These are phyloP conservation scores for Dolichotis patagonum DNA, from an alignment of 2,113 vertebrate genomes.

Conservation along the genomic window DNA sequence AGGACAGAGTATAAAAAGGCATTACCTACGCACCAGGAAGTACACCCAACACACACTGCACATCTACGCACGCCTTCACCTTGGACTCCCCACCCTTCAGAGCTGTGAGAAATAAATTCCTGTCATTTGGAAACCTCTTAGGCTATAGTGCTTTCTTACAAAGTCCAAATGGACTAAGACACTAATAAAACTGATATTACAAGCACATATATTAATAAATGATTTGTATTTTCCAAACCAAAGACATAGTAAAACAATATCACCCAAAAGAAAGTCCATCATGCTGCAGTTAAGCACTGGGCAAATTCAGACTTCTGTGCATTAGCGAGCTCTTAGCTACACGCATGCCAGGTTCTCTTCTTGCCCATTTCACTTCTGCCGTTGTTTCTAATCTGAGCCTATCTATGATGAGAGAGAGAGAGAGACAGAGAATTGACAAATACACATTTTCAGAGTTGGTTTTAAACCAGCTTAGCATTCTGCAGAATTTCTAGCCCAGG, in stretches of 20 bases:
- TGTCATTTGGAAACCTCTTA: not conserved
- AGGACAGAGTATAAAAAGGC: not conserved
- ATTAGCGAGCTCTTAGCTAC: not conserved
- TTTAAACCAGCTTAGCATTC: slow-evolving; percentile 42
- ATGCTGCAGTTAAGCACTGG: not conserved
- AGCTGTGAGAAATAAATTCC: not conserved
- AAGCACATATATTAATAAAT: not conserved
- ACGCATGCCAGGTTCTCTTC: not conserved
- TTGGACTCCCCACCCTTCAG: not conserved
- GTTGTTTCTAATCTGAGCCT: not conserved
- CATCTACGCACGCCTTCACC: not conserved
- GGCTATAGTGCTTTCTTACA: not conserved
- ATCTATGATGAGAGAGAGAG: not conserved
- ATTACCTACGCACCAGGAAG: not conserved
- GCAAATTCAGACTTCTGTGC: not conserved
- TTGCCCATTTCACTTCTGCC: not conserved
- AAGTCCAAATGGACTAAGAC: not conserved
- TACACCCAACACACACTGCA: no score
- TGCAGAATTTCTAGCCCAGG: not conserved
- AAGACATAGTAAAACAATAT: not conserved
- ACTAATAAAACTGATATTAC: not conserved
- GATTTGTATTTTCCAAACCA: not conserved
- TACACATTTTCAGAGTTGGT: not conserved
- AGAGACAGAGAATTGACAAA: not conserved
- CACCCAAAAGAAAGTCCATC: not conserved